phyloP scores from a whole-genome alignment of 2,797 vertebrate genomes.

The Smutsia gigantea region DNA sequence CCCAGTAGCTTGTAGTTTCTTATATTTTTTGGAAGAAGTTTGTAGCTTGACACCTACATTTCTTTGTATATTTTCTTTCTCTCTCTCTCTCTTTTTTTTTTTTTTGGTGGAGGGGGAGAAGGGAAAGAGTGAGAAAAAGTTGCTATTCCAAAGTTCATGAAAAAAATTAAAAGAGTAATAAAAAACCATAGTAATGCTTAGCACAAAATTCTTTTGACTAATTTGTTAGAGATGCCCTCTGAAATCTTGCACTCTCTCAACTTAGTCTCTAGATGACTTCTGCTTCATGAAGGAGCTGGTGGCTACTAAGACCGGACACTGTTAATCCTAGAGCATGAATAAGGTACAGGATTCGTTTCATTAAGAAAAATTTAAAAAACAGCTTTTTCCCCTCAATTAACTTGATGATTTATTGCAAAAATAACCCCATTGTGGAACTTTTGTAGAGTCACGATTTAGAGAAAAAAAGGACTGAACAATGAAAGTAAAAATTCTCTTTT shows the following conservation, averaged over 20 bases:
- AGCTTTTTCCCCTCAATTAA: conserved; percentile 48
- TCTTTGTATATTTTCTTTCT: background rate
- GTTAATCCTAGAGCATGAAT: conserved; percentile 71
- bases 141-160: background rate
- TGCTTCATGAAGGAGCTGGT: conserved; percentile 47
- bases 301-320: conserved; percentile 76
- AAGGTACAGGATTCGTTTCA: conserved; percentile 66
- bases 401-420: conserved; percentile 47
- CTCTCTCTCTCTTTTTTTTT: background rate
- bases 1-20: background rate
- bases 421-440: background rate
- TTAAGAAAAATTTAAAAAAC: background rate
- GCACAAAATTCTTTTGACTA: background rate
- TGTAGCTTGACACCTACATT: background rate
- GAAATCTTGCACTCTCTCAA: background rate
- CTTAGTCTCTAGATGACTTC: conserved; percentile 48
- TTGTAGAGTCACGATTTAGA: background rate
- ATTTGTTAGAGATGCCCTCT: background rate
- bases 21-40: background rate
- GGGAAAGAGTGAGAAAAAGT: background rate
- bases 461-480: background rate
- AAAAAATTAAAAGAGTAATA: background rate
- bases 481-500: background rate
- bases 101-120: background rate
- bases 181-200: background rate